phyloP scores from a whole-genome alignment of 2,888 invertebrate species.

The Parthenolecanium corni region DNA sequence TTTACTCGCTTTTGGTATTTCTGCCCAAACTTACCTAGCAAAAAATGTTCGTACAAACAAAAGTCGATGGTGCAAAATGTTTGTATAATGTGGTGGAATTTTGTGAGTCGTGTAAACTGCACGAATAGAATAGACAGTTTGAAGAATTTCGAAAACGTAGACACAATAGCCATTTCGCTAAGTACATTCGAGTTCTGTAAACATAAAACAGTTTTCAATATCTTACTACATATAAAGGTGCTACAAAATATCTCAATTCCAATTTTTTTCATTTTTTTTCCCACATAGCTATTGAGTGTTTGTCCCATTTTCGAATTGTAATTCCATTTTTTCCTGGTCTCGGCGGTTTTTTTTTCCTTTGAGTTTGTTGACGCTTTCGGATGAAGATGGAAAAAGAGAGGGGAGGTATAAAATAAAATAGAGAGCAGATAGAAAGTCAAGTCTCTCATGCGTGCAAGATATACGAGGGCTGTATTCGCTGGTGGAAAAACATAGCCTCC shows the following conservation, averaged over 20 bases:
- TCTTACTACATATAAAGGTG: background rate
- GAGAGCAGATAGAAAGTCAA: too few species aligned
- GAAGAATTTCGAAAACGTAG: slow-evolving; percentile 17
- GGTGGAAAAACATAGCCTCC: too few species aligned
- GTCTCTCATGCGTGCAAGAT: too few species aligned
- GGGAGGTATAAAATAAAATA: too few species aligned
- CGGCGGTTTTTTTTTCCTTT: too few species aligned
- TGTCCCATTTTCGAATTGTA: too few species aligned
- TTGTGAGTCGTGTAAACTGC: slow-evolving; percentile 12
- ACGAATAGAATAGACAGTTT: slow-evolving; percentile 10
- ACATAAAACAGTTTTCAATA: background rate
- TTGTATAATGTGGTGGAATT: slow-evolving; percentile 14
- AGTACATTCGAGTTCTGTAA: slow-evolving; percentile 9
- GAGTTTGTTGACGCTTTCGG: too few species aligned
- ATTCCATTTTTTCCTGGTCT: too few species aligned
- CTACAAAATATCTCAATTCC: background rate
- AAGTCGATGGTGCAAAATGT: slow-evolving; percentile 11
- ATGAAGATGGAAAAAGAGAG: too few species aligned
- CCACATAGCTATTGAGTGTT: too few species aligned
- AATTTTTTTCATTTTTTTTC: background rate
- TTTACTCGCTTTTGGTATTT: background rate
- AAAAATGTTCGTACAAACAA: slow-evolving; percentile 2
- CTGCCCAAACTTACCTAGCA: slow-evolving; percentile 9
- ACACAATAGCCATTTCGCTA: slow-evolving; percentile 11
- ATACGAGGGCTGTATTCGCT: too few species aligned